A percentile compares a stretch with the other conserved stretches of the same genome.
phyloP scores from a whole-genome alignment of 2,888 invertebrate species.

The Campoletis raptor region DNA sequence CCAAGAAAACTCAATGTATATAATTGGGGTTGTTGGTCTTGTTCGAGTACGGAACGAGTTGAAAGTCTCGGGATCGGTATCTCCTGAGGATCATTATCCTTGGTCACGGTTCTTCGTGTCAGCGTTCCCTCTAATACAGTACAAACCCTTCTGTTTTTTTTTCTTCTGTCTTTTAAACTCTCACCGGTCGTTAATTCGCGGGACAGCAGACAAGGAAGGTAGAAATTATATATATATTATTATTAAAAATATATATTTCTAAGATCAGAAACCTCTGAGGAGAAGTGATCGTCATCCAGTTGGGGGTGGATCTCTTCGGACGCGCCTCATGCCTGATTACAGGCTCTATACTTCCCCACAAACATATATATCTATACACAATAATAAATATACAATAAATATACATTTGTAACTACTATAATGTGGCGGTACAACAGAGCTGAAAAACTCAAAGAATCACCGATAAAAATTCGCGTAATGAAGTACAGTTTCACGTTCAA shows the following conservation, averaged over 20 bases:
- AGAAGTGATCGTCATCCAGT: constrained; percentile 43
- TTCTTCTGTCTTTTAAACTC: constrained; percentile 41
- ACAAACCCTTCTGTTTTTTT: constrained; percentile 29
- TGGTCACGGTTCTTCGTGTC: constrained; percentile 68
- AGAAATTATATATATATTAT: constrained; percentile 18
- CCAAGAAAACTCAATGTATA: constrained; percentile 8
- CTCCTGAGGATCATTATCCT: constrained; percentile 64
- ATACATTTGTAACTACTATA: neutral
- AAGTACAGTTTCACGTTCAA: neutral
- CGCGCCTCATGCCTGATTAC: constrained; percentile 68
- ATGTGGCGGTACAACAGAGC: neutral
- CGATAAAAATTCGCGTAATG: constrained; percentile 6
- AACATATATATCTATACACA: neutral
- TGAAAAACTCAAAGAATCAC: neutral
- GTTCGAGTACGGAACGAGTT: constrained; percentile 18
- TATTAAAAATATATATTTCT: neutral
- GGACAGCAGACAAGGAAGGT: constrained; percentile 47
- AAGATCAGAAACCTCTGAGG: constrained; percentile 26
- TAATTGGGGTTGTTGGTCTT: constrained; percentile 28
- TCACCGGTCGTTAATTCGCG: constrained; percentile 57
- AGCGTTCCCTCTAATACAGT: constrained; percentile 40
- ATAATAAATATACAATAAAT: neutral
- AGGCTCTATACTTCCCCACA: constrained; percentile 45
- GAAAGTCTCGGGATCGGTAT: constrained; percentile 34
- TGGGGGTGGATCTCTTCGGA: constrained; percentile 62